Percentiles rank a stretch among this genome's conserved stretches.
phyloP scores from a whole-genome alignment of 2,888 invertebrate genomes.

The Leucania comma region DNA sequence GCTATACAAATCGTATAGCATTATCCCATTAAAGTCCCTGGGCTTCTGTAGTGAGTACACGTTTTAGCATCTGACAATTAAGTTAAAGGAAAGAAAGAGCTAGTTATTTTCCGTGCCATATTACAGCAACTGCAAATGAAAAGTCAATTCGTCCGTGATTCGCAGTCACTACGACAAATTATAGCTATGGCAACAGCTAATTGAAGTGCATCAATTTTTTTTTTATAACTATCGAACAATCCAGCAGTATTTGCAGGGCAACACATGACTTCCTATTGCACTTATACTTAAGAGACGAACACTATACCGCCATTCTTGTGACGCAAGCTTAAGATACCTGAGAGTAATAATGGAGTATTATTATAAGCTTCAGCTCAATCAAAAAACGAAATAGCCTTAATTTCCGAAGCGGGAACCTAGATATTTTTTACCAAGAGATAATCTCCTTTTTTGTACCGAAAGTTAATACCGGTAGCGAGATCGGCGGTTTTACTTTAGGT shows the following conservation, averaged over 20 bases:
- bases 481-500: constrained; percentile 44
- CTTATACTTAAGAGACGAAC: not conserved
- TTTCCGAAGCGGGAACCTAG: constrained; percentile 24
- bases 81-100: not conserved
- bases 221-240: too few species aligned
- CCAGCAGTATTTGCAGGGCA: too few species aligned
- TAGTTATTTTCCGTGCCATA: not conserved
- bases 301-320: not conserved
- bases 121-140: too few species aligned
- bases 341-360: constrained; percentile 2
- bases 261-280: not conserved
- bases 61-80: not conserved
- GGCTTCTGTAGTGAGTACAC: too few species aligned
- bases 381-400: constrained; percentile 28
- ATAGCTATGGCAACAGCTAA: too few species aligned
- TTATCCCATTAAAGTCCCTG: too few species aligned
- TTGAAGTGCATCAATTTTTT: too few species aligned
- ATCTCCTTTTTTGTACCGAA: constrained; percentile 43
- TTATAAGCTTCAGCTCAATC: not conserved
- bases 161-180: too few species aligned
- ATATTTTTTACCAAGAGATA: constrained; percentile 37
- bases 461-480: constrained; percentile 50
- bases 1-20: too few species aligned
- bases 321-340: not conserved
- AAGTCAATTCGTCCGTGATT: too few species aligned